Percentiles rank a stretch among this genome's conserved stretches.
phyloP scores from a whole-genome alignment of 53 echinoderm and acorn worm species.

The Arbacia lixula region DNA sequence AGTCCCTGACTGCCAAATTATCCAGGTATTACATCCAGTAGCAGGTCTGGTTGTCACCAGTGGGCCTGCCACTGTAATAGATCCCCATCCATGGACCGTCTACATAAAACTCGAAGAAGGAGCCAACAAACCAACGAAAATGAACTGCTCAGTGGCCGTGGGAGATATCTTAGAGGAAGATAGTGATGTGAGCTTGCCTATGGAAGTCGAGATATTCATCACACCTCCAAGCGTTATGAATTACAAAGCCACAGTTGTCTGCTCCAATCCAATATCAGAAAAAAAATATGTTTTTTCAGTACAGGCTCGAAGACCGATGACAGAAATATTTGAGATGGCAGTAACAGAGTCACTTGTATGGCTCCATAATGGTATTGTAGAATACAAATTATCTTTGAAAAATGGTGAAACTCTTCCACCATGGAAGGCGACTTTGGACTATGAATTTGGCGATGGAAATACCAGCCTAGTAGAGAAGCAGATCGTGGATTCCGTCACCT shows the following conservation, averaged over 20 bases:
- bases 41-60: not conserved
- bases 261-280: not conserved
- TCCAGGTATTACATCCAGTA: constrained; percentile 11
- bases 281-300: not conserved
- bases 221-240: not conserved
- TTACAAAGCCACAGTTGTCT: constrained; percentile 5
- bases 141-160: constrained; percentile 44
- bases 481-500: not conserved
- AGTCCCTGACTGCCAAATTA: not conserved
- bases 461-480: not conserved
- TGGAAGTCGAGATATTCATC: too few species aligned
- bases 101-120: constrained; percentile 33
- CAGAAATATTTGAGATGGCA: constrained; percentile 6
- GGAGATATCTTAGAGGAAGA: constrained; percentile 38
- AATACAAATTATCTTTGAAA: not conserved
- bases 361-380: not conserved
- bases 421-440: not conserved
- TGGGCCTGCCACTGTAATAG: not conserved
- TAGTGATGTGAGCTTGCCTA: too few species aligned
- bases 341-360: not conserved
- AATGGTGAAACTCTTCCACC: not conserved
- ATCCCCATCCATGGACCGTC: not conserved
- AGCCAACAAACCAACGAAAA: constrained; percentile 7
- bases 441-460: constrained; percentile 24
- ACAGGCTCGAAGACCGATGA: not conserved